Evolutionary conservation across 2,797 vertebrate genomes (phyloP).

Genomic region (Eurystomus glaucurus): DNA sequence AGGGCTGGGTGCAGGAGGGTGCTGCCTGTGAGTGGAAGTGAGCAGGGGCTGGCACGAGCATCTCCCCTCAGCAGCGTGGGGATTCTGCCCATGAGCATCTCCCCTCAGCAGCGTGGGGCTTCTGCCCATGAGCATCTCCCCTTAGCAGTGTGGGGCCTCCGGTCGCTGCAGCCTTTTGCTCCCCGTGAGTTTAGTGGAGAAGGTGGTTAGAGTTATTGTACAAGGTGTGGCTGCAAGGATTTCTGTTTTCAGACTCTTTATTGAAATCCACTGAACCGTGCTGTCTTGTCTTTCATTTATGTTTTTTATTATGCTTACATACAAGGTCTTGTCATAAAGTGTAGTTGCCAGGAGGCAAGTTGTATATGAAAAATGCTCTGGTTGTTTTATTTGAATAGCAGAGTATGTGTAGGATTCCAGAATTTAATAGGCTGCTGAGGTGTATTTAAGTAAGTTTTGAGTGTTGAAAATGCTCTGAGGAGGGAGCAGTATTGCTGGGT

Average conservation of each 20-base stretch:
- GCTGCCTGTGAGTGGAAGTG: not conserved
- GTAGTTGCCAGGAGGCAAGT: constrained; percentile 38
- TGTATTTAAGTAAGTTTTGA: not conserved
- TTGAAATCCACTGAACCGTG: constrained; percentile 15
- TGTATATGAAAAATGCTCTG: constrained; percentile 1
- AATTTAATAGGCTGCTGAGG: not conserved
- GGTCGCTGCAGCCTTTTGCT: not conserved
- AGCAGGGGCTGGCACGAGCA: not conserved
- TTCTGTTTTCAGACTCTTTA: constrained; percentile 1
- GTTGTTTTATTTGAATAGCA: constrained; percentile 3
- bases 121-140: not conserved
- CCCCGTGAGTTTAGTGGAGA: not conserved
- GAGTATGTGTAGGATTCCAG: not conserved
- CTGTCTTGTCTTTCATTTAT: constrained; percentile 30
- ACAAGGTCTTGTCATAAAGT: constrained; percentile 6
- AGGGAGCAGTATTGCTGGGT: not conserved
- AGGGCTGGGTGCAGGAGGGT: not conserved
- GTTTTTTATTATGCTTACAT: constrained; percentile 6
- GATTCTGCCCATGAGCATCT: not conserved
- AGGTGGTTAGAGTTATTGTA: not conserved
- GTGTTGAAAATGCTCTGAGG: not conserved
- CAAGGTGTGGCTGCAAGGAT: not conserved
- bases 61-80: not conserved
- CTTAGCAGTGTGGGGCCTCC: not conserved
- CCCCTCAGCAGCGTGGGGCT: not conserved